A percentile compares a stretch with the other conserved stretches of the same genome.
Conservation (phyloP, 2,797 vertebrate genomes). For the Aythya fuligula region DNA sequence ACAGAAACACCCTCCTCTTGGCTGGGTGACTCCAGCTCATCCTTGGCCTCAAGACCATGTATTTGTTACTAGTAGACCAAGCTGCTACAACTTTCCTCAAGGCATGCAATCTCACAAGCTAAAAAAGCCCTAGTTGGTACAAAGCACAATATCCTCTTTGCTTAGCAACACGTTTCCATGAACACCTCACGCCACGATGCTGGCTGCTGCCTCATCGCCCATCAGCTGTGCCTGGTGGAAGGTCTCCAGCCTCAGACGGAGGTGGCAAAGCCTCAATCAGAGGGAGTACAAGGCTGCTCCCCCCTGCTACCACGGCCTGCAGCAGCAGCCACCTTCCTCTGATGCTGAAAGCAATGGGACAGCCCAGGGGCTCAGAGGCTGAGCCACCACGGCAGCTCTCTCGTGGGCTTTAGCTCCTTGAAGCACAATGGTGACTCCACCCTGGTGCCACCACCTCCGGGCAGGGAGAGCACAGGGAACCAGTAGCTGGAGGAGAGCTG, state of each 20-base stretch:
- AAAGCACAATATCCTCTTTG: constrained; percentile 12
- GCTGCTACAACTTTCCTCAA: not conserved
- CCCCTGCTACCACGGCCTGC: not conserved
- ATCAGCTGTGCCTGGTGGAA: not conserved
- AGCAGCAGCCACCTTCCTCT: not conserved
- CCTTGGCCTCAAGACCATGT: not conserved
- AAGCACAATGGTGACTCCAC: not conserved
- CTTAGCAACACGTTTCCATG: constrained; percentile 42
- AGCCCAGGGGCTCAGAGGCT: not conserved
- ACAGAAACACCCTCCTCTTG: not conserved
- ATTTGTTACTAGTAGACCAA: not conserved
- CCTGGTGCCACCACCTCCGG: not conserved
- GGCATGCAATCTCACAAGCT: not conserved
- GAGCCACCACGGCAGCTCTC: not conserved
- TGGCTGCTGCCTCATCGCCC: not conserved
- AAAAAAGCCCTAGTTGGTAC: not conserved
- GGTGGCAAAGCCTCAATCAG: not conserved
- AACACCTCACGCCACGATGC: not conserved
- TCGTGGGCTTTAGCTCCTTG: not conserved
- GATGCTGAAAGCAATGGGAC: not conserved
- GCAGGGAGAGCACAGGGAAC: not conserved
- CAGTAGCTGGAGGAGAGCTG: not conserved
- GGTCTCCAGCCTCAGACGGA: not conserved
- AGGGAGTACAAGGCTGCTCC: not conserved
- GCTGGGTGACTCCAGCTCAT: not conserved